Base-by-base conservation (phyloP, 2,797 vertebrate species). In the Chelidonichthys spinosus region DNA sequence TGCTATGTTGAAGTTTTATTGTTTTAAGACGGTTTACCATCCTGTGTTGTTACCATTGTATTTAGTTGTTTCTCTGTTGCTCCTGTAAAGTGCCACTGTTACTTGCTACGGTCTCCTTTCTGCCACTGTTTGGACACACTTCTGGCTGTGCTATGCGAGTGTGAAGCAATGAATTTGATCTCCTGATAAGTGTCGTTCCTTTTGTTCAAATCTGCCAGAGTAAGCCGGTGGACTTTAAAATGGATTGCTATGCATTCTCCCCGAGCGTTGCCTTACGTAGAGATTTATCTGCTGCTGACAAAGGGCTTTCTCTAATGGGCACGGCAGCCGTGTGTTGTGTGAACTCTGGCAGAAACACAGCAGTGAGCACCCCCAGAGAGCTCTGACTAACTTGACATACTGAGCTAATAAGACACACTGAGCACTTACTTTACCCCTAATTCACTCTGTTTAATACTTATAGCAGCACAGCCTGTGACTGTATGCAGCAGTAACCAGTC, bases 1-100 rank as follows among this genome's bases (percentile, higher is more conserved):
- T 77, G 68, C 65, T 4, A 1, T 63, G 58, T 79, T 81, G 10
- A 78, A 35, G 58, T 88, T 85, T 81, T 86, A 70, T 84, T 84
- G 73, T 81, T 85, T 76, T 74, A 53, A 47, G 60, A 7, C 1
- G 1, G 46, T 81, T 79, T 35, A 65, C 46, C 61, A 63, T 46
- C 52, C 56, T 68, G 2, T 72, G 35, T 70, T 74, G 63, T 69
- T 56, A 33, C 46, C 11, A 6, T 50, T 78, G 44, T 61, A 11
- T 72, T 79, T 56, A 25, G 25, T 25, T 7, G 66, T 50, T 79
- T 53, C 56, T 36, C 60, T 80, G 49, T 84, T 76, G 6, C 68
- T 74, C 14, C 63, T 85, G 10, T 72, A 17, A 69, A 74, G n/a
- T 72, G 40, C 59, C 55, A 18, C 18, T 52, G 58, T 55, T 11